Percentiles rank a stretch among this genome's conserved stretches.
Conservation (phyloP, 2,797 vertebrate species). For the Sparus aurata region DNA sequence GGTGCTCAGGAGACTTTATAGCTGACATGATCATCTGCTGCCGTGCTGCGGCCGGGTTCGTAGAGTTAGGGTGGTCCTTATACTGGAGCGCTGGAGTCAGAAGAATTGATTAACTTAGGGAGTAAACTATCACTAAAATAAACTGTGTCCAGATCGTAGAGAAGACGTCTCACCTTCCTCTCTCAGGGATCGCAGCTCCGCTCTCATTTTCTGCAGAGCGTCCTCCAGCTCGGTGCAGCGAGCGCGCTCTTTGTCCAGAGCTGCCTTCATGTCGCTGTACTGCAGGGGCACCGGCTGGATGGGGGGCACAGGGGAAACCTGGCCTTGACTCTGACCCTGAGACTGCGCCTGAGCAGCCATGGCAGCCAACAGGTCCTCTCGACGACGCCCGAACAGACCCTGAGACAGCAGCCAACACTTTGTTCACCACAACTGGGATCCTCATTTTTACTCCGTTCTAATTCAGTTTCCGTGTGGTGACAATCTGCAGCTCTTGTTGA, state of each 20-base stretch:
- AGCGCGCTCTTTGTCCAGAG: slow-evolving; percentile 96
- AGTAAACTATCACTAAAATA: background rate
- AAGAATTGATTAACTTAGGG: background rate
- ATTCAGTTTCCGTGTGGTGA: background rate
- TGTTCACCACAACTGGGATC: background rate
- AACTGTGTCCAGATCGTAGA: background rate
- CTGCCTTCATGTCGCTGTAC: slow-evolving; percentile 97
- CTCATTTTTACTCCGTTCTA: background rate
- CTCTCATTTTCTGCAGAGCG: slow-evolving; percentile 96
- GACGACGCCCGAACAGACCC: slow-evolving; percentile 98
- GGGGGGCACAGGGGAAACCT: slow-evolving; percentile 73
- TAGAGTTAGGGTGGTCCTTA: slow-evolving; percentile 92
- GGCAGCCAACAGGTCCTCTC: slow-evolving; percentile 95
- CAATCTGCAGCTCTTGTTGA: background rate
- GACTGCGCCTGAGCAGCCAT: slow-evolving; percentile 76
- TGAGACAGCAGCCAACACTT: slow-evolving; percentile 78
- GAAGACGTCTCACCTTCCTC: slow-evolving; percentile 91
- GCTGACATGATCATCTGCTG: slow-evolving; percentile 98
- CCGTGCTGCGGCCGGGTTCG: slow-evolving; percentile 89
- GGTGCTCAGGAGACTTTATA: slow-evolving; percentile 96
- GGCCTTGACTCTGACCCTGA: slow-evolving; percentile 75
- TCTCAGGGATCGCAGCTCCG: slow-evolving; percentile 93
- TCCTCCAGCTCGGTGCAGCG: slow-evolving; percentile 96
- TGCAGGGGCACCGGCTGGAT: slow-evolving; percentile 94
- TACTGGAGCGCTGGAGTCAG: slow-evolving; percentile 90